These are phyloP conservation scores for Paraplagusia blochii DNA, from an alignment of 2,113 vertebrate species.

Conservation along the genomic window DNA sequence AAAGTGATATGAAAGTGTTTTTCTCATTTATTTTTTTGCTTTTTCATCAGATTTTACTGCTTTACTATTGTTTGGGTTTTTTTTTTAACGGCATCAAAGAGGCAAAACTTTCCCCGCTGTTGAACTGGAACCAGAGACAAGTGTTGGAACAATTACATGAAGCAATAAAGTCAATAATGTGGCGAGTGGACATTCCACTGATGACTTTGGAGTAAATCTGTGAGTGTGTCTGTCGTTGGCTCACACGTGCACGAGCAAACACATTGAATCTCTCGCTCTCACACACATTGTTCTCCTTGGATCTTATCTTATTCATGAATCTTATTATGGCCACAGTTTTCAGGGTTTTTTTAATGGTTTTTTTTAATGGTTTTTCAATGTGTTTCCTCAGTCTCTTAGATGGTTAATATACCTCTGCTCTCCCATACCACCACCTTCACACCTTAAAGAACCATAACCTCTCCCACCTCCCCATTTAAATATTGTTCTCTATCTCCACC, in stretches of 20 bases:
- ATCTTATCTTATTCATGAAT: conserved; percentile 62
- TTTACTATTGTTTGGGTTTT: neutral
- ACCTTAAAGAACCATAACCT: conserved; percentile 1
- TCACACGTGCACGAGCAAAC: conserved; percentile 15
- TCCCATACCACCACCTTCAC: neutral
- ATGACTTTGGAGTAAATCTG: conserved; percentile 26
- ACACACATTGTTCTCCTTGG: conserved; percentile 54
- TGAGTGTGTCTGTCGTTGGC: neutral
- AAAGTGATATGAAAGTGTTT: conserved; percentile 17
- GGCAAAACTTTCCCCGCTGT: conserved; percentile 10
- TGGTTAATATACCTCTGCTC: conserved; percentile 40
- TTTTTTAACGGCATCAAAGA: conserved; percentile 29
- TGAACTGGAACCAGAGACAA: conserved; percentile 22
- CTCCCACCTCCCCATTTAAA: neutral
- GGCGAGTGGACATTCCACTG: conserved; percentile 22
- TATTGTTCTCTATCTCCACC: conserved; percentile 38
- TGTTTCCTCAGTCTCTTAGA: conserved; percentile 60
- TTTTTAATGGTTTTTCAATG: conserved; percentile 71
- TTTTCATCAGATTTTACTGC: neutral
- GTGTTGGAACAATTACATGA: conserved; percentile 26
- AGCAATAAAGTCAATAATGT: conserved; percentile 34
- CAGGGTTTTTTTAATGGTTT: conserved; percentile 60
- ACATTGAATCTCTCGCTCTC: conserved; percentile 2
- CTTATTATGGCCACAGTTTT: conserved; percentile 61
- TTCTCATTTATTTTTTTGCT: neutral